A percentile compares a stretch with the other conserved stretches of the same genome.
Conservation (phyloP, 2,888 invertebrate genomes). For the Drosophila quinaria region DNA sequence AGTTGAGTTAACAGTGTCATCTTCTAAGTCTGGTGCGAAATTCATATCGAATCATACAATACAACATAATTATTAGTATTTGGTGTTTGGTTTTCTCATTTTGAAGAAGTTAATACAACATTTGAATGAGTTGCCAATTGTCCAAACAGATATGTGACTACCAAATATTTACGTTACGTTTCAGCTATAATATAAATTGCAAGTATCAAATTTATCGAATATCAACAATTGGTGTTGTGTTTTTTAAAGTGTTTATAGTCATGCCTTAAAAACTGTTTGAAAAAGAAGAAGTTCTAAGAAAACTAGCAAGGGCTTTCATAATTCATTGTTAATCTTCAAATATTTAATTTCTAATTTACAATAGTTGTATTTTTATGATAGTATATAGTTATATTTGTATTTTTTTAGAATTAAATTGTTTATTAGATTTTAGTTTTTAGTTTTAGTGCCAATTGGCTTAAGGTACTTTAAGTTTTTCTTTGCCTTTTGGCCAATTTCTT, state of each 20-base stretch:
- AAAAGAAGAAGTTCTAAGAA: conserved; percentile 59
- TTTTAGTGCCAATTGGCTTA: conserved; percentile 86
- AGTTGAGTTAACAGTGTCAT: conserved; percentile 56
- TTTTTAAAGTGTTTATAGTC: conserved; percentile 36
- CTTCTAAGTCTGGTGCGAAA: conserved; percentile 43
- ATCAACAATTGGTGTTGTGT: conserved; percentile 72
- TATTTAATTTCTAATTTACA: conserved; percentile 31
- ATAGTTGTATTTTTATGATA: conserved; percentile 50
- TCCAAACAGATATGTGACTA: conserved; percentile 78
- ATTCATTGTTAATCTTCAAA: conserved; percentile 37
- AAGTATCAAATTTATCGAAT: conserved; percentile 63
- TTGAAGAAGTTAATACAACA: conserved; percentile 16
- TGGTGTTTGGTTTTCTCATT: conserved; percentile 39
- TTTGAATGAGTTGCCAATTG: conserved; percentile 50
- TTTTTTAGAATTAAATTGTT: conserved; percentile 52
- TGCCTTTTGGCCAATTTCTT: conserved; percentile 47
- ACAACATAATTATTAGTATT: conserved; percentile 25
- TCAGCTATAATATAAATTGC: conserved; percentile 35
- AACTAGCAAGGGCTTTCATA: conserved; percentile 61
- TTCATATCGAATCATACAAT: conserved; percentile 41
- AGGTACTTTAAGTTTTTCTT: conserved; percentile 84
- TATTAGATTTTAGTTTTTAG: conserved; percentile 79
- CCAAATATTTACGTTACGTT: conserved; percentile 53
- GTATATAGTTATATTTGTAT: conserved; percentile 39
- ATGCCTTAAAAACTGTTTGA: conserved; percentile 56